These are phyloP conservation scores for Gymnogyps californianus DNA, from an alignment of 2,113 vertebrate species.

Conservation along the genomic window DNA sequence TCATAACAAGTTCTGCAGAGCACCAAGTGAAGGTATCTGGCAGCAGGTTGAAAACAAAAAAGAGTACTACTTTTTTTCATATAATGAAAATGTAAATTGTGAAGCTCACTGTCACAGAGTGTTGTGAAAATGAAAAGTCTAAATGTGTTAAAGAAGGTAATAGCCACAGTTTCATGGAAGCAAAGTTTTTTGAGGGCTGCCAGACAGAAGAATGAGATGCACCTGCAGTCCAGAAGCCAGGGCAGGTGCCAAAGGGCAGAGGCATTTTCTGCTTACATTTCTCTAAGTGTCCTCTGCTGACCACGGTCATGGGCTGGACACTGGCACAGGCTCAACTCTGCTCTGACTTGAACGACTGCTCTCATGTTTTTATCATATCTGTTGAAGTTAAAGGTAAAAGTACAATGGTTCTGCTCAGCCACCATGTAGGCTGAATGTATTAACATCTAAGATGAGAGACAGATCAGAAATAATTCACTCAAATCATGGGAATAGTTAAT, in stretches of 20 bases:
- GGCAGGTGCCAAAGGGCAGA: not conserved
- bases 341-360: rapidly evolving
- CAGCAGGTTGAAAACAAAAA: not conserved
- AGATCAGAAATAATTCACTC: not conserved
- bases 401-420: not conserved
- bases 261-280: not conserved
- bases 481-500: not conserved
- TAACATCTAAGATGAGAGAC: not conserved
- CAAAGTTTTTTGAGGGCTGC: not conserved
- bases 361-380: not conserved
- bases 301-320: too few species aligned
- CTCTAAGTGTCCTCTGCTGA: not conserved
- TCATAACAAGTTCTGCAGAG: not conserved
- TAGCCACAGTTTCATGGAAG: not conserved
- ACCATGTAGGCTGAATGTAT: rapidly evolving
- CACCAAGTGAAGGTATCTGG: not conserved
- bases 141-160: not conserved
- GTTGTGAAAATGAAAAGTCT: not conserved
- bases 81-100: not conserved
- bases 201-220: not conserved
- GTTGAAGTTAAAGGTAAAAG: not conserved
- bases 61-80: not conserved
- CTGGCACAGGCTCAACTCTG: not conserved
- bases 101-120: not conserved
- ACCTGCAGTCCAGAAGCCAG: not conserved